Percentiles rank a stretch among this genome's conserved stretches.
Conservation (phyloP, 2,888 invertebrate genomes). For the Esperia sulphurella region DNA sequence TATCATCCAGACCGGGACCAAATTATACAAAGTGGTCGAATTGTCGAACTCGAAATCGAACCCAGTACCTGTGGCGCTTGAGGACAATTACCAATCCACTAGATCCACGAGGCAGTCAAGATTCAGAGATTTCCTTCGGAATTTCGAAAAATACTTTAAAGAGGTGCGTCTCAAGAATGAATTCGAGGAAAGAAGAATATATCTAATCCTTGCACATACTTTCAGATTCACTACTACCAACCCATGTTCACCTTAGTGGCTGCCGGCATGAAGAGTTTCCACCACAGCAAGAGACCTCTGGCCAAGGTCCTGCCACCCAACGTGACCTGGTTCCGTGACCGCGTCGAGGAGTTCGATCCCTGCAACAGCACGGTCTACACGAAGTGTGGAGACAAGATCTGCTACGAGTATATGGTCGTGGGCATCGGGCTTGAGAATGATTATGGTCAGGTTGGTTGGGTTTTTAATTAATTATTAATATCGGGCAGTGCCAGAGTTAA, state of each 20-base stretch:
- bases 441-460: conserved; percentile 83
- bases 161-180: too few species aligned
- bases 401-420: conserved; percentile 91
- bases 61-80: too few species aligned
- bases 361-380: conserved; percentile 84
- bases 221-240: conserved; percentile 93
- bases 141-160: too few species aligned
- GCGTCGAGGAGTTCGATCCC: conserved; percentile 86
- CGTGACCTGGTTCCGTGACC: conserved; percentile 88
- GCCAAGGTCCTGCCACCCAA: conserved; percentile 84
- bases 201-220: background rate
- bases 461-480: background rate
- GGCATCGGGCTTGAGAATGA: conserved; percentile 90
- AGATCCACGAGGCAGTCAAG: too few species aligned
- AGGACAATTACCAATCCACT: too few species aligned
- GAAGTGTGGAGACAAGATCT: conserved; percentile 82
- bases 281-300: conserved; percentile 81
- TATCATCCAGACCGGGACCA: too few species aligned
- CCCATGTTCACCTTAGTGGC: conserved; percentile 95
- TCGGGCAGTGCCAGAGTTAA: too few species aligned
- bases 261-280: conserved; percentile 87
- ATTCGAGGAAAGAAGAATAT: too few species aligned
- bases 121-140: too few species aligned
- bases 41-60: too few species aligned
- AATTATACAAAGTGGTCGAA: too few species aligned